Evolutionary conservation across 2,888 invertebrate species (phyloP), one percentile per base, ranked within the genome.

Genomic region (Agrypnus murinus): DNA sequence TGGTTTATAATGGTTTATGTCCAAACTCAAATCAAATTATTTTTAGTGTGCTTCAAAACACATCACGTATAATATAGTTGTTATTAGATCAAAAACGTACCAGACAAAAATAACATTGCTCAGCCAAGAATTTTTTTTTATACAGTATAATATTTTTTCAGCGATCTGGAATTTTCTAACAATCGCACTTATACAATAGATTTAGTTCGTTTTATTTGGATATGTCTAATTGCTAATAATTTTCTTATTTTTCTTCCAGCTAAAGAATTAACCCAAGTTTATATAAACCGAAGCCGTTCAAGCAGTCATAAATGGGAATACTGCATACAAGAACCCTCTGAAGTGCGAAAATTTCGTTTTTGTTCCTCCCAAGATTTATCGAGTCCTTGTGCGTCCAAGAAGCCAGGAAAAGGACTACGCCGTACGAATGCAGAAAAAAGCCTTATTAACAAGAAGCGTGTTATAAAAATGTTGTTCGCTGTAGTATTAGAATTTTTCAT

Each of bases 401-500:
- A 50, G 45, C 64, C 66, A 1, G 69, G 68, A 43, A 65, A 34
- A 53, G 78, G 76, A 73, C 73, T 85, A 34, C 75, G 83, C 57
- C 83, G 86, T 15, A 86, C 87, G 10, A 87, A 87, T 78, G 87
- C 86, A 17, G 87, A 87, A 77, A 84, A 87, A 68, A 87, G 86
- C 71, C 81, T 87, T 6, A 82, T 84, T 60, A 87, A 86, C 74
- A 87, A 87, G 74, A 86, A 86, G 69, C 85, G 88, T 14, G 88
- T 89, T 12, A 87, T 89, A 75, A 88, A 89, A 81, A 92, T 92
- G 92, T 83, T 92, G 62, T 90, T 90, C 76, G 90, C 90, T 2
- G 88, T 92, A 6, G 91, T 92, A 1, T 81, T 91, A n/a, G 91
- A 92, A 78, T 92, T 92, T 82, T 92, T 92, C 83, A 85, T 91